Conservation (phyloP, 2,888 invertebrate genomes). For the Xestia ashworthii region DNA sequence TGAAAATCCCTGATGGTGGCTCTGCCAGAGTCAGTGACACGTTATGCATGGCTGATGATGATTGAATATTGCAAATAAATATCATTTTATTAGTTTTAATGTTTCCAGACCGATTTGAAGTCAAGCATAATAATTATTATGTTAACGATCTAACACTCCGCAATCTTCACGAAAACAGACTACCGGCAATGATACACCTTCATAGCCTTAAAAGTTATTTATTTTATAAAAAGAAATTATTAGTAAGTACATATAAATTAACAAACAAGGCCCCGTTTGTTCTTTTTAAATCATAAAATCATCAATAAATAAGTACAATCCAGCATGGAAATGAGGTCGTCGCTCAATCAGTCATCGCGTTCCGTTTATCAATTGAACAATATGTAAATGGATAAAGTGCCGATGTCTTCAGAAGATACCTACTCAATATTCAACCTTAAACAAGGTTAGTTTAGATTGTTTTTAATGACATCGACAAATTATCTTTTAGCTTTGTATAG, state of each 20-base stretch:
- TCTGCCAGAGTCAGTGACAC: too few species aligned
- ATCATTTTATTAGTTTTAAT: not conserved
- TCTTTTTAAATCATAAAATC: not conserved
- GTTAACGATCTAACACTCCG: not conserved
- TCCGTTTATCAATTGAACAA: slow-evolving; percentile 36
- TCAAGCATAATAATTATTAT: not conserved
- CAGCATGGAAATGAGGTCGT: slow-evolving; percentile 11
- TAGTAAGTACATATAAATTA: too few species aligned
- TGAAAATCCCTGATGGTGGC: too few species aligned
- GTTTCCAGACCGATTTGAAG: not conserved
- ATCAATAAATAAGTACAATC: slow-evolving; percentile 25
- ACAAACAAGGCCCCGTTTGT: not conserved
- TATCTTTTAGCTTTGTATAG: not conserved
- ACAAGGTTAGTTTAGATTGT: not conserved
- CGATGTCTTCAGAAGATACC: not conserved
- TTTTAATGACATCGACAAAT: slow-evolving; percentile 1
- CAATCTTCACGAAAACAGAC: not conserved
- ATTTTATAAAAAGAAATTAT: not conserved
- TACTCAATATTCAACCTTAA: not conserved
- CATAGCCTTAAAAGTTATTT: slow-evolving; percentile 13
- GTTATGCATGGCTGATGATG: not conserved
- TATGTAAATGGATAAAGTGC: not conserved
- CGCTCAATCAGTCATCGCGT: slow-evolving; percentile 20
- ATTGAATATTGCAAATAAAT: not conserved
- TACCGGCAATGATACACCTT: not conserved